Base-by-base conservation (phyloP, 2,797 vertebrate genomes). In the Holocentrus rufus region DNA sequence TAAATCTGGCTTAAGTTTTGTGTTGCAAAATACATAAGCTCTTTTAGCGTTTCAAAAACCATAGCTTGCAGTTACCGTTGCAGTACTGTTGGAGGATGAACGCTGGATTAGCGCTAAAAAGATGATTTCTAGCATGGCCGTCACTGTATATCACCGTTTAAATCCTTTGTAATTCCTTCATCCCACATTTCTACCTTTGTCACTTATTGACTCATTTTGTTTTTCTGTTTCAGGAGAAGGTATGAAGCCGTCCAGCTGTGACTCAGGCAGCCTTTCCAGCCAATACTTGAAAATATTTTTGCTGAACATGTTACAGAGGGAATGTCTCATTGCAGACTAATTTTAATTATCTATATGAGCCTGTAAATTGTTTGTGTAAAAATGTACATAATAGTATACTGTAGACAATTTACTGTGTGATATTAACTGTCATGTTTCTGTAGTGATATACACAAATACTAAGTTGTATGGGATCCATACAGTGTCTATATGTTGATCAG, bases 281-380 rank as follows among this genome's bases (percentile, higher is more conserved):
- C 53, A 69, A 61, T 87, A 91, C 88, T 90, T 92, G 89, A 92
- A 92, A 62, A 82, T 77, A 7, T 59, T 77, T 88, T 56, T 74
- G 8, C 31, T 76, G 75, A 83, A 87, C 88, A 77, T 87, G 77
- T 78, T 61, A 71, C 44, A 80, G 25, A 69, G 27, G 5, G 34
- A 69, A 30, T 62, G 8, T 69, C 17, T 34, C 18, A 54, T 42
- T 67, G 77, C 52, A 68, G 23, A 65, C 15, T 15, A 55, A 11
- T 53, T 74, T 47, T 42, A 34, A 69, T 73, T 36, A 44, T 66
- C 15, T 58, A 7, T 50, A 25, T 70, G 65, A 82, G 70, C 64
- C 77, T 79, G 70, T 56, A 57, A 77, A 31, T 83, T 62, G 87
- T 65, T 4, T 31, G 20, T 72, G 58, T 79, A 57, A 47, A 46